Evolutionary conservation across 2,113 vertebrate species (phyloP), one percentile per base, ranked within the genome.

Genomic region (Megaptera novaeangliae): DNA sequence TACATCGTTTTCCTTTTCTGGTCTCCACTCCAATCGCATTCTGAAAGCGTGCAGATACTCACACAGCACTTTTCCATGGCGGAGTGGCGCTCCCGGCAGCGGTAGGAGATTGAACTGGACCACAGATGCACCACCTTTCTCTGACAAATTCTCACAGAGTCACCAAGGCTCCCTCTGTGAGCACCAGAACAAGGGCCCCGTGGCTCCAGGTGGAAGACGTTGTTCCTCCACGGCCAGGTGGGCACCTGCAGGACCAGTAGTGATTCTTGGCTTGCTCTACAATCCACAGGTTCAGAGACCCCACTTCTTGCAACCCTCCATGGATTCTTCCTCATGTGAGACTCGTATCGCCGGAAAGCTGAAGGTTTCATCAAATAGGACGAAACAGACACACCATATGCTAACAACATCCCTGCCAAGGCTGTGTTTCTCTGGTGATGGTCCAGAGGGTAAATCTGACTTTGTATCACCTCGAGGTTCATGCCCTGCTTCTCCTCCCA

Each of bases 211-310:
- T 41, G 27, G 14, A 39, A 36, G 69, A 9, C 8, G 5, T 0
- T 3, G 55, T 0, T 0, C 25, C n/a, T 59, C 8, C 5, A 0
- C 0, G 0, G 55, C 36, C n/a, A 29, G 55, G 17, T 11, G 55
- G 55, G 55, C 55, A 6, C 31, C 49, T 4, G 20, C 34, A 8
- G 49, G 46, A 34, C 49, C 46, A 0, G 1, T 21, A 4, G 75
- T 0, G 1, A 0, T 1, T 11, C 75, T 23, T 46, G 18, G 46
- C 31, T 5, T 36, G 77, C 49, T 80, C 52, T 10, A 39, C 0
- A 0, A 1, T 14, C 39, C 6, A 0, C 2, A 17, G 13, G 29
- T 21, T 66, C n/a, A 5, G 13, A 71, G 0, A 7, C 5, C 46
- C 18, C 0, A 12, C 11, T 7, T 9, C 49, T 21, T 1, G 27